Evolutionary conservation across 1,140 invertebrate species (phyloP).

Genomic region (Spodoptera litura): DNA sequence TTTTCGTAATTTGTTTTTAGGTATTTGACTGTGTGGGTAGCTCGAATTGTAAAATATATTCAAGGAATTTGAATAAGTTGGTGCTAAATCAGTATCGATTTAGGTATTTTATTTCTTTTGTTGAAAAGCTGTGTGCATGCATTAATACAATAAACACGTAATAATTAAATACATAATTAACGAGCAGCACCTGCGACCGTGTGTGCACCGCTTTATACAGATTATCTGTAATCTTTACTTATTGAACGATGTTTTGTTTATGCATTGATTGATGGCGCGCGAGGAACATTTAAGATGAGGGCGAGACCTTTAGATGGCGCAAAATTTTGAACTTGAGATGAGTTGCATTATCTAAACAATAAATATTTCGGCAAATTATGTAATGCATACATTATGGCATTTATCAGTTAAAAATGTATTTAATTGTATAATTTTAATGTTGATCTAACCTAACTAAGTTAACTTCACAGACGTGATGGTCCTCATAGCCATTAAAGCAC

Average conservation of each 20-base stretch:
- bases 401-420: not conserved
- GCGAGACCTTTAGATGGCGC: too few relatives aligned
- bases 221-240: slow-evolving; percentile 20
- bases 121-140: too few relatives aligned
- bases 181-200: slow-evolving; percentile 12
- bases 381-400: too few relatives aligned
- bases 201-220: slow-evolving; percentile 2
- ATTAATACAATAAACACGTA: too few relatives aligned
- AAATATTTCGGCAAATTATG: too few relatives aligned
- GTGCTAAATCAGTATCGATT: too few relatives aligned
- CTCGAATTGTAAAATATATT: too few relatives aligned
- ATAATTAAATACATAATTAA: not conserved
- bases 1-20: not conserved
- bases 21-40: not conserved
- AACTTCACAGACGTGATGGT: too few relatives aligned
- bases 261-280: not conserved
- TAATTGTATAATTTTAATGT: not conserved
- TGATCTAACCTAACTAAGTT: too few relatives aligned
- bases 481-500: too few relatives aligned
- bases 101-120: too few relatives aligned
- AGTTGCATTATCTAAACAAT: not conserved
- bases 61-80: too few relatives aligned
- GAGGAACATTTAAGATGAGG: not conserved
- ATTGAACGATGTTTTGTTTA: slow-evolving; percentile 22
- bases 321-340: not conserved